Evolutionary conservation across 2,888 invertebrate genomes (phyloP).

Genomic region (Lamproptera curius): DNA sequence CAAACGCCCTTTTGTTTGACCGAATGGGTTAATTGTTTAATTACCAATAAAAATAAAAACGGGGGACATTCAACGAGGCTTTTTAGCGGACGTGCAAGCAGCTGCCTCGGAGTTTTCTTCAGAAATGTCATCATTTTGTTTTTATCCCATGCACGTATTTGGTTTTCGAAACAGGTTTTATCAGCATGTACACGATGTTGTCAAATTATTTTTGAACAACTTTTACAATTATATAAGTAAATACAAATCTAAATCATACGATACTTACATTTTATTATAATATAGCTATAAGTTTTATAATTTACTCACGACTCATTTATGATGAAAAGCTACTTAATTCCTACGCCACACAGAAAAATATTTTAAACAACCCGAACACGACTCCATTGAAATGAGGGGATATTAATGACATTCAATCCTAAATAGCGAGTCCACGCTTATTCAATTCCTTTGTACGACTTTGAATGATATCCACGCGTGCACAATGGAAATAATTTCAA

Average conservation of each 20-base stretch:
- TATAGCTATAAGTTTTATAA: too few relatives aligned
- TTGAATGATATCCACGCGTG: neutral
- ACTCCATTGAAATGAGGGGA: too few relatives aligned
- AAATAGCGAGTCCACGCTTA: neutral
- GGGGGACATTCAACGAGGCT: conserved; percentile 38
- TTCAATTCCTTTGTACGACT: neutral
- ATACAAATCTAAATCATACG: too few relatives aligned
- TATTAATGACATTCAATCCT: neutral
- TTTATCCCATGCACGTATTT: conserved; percentile 9
- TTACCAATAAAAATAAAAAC: conserved; percentile 75
- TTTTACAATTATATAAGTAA: too few relatives aligned
- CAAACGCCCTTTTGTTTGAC: conserved; percentile 54
- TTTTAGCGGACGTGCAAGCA: conserved; percentile 30
- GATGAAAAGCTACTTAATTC: too few relatives aligned
- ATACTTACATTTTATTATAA: too few relatives aligned
- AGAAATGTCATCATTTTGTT: conserved; percentile 18
- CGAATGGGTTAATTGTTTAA: conserved; percentile 75
- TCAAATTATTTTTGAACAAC: too few relatives aligned
- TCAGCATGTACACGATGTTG: neutral
- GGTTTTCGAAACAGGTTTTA: conserved; percentile 8
- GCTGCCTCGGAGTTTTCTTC: conserved; percentile 27
- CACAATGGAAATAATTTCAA: conserved; percentile 55
- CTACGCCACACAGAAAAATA: too few relatives aligned
- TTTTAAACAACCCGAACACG: too few relatives aligned
- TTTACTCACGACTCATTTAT: too few relatives aligned